Evolutionary conservation across 92 coral and sea anemone genomes (phyloP), one percentile per base, ranked within the genome.

Genomic region (Palythoa caribaeorum): DNA sequence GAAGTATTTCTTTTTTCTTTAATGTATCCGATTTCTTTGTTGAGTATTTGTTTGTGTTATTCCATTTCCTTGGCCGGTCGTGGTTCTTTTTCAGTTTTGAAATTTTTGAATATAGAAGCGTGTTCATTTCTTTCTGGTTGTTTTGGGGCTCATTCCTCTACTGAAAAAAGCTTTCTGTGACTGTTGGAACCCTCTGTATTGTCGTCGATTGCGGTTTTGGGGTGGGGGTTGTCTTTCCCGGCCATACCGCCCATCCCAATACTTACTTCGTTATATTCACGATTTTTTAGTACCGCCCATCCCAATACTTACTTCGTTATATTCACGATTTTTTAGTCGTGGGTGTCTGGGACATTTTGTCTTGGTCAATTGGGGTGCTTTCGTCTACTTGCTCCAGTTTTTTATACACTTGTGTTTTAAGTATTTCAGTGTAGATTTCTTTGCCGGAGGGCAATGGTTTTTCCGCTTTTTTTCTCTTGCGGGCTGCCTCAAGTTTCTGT

Each of bases 391-490:
- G 63, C 63, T 57, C 63, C 63, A 57, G 38, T 28, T 28, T 28
- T 66, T 66, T 66, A 21, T 66, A 66, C 38, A 66, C 6, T 15
- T 66, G 38, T 19, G 9, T n/a, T 4, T 65, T 66, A 66, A 6
- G 72, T 28, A 0, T 66, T 13, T n/a, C 13, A 66, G 38, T 19
- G 72, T 66, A 66, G 2, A 10, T n/a, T 28, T n/a, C 72, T 66
- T 66, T 66, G 72, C 72, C 72, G 38, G 72, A 66, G 36, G 17
- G 6, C 72, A 66, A 57, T 57, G 83, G 83, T 86, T 86, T 83
- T 63, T 53, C 69, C 38, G 55, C n/a, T 2, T 54, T 38, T 63
- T 51, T 85, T 47, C 78, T 85, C 72, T 86, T 86, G 21, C 89
- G 74, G 59, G 60, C 73, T 38, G 71, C 60, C 76, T 73, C 74